Conservation (phyloP, 2,113 vertebrate genomes). For the Recurvirostra avosetta region DNA sequence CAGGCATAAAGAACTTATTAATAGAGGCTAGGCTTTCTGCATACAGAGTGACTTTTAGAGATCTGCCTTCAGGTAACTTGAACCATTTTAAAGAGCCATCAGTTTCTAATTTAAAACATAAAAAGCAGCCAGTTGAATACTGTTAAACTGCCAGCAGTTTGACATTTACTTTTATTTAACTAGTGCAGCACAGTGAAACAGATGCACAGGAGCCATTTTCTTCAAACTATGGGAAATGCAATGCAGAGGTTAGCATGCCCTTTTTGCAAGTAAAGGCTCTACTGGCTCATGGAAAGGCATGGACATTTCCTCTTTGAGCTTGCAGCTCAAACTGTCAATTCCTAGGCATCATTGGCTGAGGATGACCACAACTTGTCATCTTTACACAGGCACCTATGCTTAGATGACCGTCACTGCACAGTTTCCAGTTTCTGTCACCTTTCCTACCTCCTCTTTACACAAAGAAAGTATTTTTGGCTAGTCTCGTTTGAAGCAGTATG, state of each 20-base stretch:
- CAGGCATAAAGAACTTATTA: background rate
- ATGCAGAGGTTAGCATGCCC: background rate
- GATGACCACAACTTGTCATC: background rate
- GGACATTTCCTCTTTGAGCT: background rate
- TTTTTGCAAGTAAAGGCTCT: background rate
- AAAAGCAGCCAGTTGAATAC: background rate
- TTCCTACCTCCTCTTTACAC: background rate
- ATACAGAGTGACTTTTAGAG: background rate
- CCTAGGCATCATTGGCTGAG: background rate
- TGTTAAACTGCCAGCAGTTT: background rate
- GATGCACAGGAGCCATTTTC: background rate
- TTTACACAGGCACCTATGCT: background rate
- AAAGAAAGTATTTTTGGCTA: background rate
- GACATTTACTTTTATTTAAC: background rate
- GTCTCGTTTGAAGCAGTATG: background rate
- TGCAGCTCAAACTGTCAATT: background rate
- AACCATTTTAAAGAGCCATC: background rate
- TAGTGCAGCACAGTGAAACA: background rate
- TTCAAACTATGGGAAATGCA: background rate
- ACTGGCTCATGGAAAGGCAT: background rate
- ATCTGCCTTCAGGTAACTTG: constrained; percentile 14
- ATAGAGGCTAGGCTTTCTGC: background rate
- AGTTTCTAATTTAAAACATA: constrained; percentile 15
- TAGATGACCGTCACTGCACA: background rate
- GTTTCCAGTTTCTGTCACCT: background rate